Percentiles rank a stretch among this genome's conserved stretches.
These are phyloP conservation scores for Agrotis exclamationis DNA, from an alignment of 2,888 invertebrate species.

Conservation along the genomic window DNA sequence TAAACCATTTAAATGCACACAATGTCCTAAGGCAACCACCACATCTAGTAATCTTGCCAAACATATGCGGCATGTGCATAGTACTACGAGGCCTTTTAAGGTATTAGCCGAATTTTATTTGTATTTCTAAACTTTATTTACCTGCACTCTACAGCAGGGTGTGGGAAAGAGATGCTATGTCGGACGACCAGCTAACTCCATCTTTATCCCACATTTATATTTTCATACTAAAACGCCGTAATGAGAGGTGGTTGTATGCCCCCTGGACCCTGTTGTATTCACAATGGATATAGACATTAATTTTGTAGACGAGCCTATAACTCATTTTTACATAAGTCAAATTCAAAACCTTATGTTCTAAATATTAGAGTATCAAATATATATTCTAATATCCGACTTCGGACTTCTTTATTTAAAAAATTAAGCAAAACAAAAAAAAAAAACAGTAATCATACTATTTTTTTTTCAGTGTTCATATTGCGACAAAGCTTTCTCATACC, in stretches of 20 bases:
- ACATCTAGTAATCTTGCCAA: constrained; percentile 86
- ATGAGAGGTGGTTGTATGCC: too few species aligned
- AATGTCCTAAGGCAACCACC: constrained; percentile 84
- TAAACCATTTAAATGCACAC: constrained; percentile 85
- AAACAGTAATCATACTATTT: neutral
- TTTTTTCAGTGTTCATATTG: constrained; percentile 85
- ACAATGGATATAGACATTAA: neutral
- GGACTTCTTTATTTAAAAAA: neutral
- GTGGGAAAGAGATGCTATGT: too few species aligned
- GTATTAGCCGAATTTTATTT: constrained; percentile 64
- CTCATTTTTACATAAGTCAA: neutral
- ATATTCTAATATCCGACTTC: neutral
- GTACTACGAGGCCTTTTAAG: constrained; percentile 83
- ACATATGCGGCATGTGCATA: constrained; percentile 86
- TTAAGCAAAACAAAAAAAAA: too few species aligned
- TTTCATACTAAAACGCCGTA: too few species aligned
- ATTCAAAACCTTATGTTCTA: neutral
- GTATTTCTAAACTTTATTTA: neutral
- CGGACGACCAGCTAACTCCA: too few species aligned
- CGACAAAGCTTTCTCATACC: constrained; percentile 87
- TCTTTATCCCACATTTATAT: too few species aligned
- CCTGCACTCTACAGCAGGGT: too few species aligned
- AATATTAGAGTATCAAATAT: neutral
- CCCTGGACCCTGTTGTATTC: neutral
- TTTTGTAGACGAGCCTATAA: neutral